Conservation (phyloP, 1,140 invertebrate species). For the Macrosteles quadrilineatus region DNA sequence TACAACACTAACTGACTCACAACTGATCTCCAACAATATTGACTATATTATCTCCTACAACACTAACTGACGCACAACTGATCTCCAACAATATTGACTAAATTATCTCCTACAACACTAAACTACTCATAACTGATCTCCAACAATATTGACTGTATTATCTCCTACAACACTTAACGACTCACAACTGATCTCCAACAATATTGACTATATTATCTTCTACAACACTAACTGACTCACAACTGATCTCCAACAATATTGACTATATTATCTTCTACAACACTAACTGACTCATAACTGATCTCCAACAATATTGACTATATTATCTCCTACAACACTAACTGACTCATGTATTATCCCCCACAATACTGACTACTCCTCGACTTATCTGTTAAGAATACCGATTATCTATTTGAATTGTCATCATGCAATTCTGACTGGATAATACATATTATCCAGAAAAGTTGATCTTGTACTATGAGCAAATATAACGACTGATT, state of each 20-base stretch:
- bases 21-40: not conserved
- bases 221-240: not conserved
- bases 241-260: not conserved
- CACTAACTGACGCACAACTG: not conserved
- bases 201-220: not conserved
- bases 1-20: too few species aligned
- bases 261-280: not conserved
- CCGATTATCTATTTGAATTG: too few species aligned
- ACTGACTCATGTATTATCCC: not conserved
- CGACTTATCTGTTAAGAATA: too few species aligned
- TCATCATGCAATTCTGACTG: too few species aligned
- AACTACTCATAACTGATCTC: not conserved
- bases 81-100: not conserved
- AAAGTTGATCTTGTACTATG: too few species aligned
- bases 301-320: not conserved
- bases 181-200: not conserved
- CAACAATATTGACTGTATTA: not conserved
- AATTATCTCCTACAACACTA: not conserved
- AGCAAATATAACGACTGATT: too few species aligned
- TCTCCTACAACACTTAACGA: not conserved
- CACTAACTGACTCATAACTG: not conserved
- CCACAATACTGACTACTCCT: not conserved
- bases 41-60: not conserved
- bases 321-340: not conserved
- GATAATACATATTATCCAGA: too few species aligned